A percentile compares a stretch with the other conserved stretches of the same genome.
Conservation (phyloP, 2,888 invertebrate genomes). For the Cordilura impudica region DNA sequence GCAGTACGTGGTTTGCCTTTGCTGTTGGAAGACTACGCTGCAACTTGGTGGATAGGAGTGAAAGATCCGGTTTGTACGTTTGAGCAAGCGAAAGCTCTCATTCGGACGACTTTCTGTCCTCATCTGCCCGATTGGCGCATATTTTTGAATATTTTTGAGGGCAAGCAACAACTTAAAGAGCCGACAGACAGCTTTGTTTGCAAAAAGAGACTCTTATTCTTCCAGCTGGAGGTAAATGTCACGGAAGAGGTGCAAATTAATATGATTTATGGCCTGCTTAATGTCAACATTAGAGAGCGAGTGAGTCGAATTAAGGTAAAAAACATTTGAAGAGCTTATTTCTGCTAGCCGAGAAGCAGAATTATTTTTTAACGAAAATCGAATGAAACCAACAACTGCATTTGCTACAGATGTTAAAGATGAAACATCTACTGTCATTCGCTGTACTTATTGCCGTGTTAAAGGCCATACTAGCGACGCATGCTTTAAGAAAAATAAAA, state of each 20-base stretch:
- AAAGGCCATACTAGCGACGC: constrained; percentile 7
- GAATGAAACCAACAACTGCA: not conserved
- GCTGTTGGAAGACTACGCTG: too few relatives aligned
- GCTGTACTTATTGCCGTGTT: constrained; percentile 24
- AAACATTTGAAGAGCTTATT: constrained; percentile 29
- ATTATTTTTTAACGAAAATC: constrained; percentile 19
- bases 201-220: constrained; percentile 29
- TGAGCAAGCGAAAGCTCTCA: not conserved
- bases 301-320: constrained; percentile 15
- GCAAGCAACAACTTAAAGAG: constrained; percentile 23
- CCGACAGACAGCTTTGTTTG: constrained; percentile 32
- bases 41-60: not conserved
- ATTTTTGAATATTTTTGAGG: constrained; percentile 30
- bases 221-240: too few relatives aligned
- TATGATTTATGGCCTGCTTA: constrained; percentile 31
- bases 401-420: not conserved
- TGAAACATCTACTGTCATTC: not conserved
- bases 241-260: constrained; percentile 34
- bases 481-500: constrained; percentile 21
- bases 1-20: not conserved
- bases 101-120: too few relatives aligned
- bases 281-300: constrained; percentile 24
- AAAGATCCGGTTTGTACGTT: too few relatives aligned
- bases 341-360: constrained; percentile 42
- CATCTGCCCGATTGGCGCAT: too few relatives aligned